Evolutionary conservation across 2,888 invertebrate species (phyloP).

Genomic region (Conistra vaccinii): DNA sequence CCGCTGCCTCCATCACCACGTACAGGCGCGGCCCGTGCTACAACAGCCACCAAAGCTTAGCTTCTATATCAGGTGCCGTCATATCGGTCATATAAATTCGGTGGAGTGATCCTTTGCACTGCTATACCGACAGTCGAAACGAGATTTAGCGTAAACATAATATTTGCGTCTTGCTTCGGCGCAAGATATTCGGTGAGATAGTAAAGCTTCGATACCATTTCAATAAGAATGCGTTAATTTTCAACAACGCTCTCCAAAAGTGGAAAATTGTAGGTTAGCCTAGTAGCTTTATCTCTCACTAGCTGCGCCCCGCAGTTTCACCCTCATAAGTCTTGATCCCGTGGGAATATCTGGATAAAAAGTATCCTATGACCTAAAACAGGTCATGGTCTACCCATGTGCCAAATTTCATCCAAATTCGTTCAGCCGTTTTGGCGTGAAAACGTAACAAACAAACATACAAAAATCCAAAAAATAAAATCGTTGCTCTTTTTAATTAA

Average conservation of each 20-base stretch:
- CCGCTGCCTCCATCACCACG: constrained; percentile 93
- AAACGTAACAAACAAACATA: too few relatives aligned
- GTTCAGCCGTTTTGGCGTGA: too few relatives aligned
- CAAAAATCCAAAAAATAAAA: too few relatives aligned
- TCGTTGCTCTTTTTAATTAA: too few relatives aligned
- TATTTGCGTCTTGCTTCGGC: not conserved
- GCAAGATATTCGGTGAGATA: not conserved
- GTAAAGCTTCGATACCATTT: not conserved
- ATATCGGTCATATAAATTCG: too few relatives aligned
- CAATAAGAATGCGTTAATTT: not conserved
- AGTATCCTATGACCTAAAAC: too few relatives aligned
- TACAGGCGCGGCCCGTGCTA: constrained; percentile 93
- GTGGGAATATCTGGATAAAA: too few relatives aligned
- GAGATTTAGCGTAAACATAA: not conserved
- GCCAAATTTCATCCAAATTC: too few relatives aligned
- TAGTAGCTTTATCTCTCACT: not conserved
- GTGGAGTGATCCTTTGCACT: not conserved
- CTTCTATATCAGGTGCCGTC: not conserved
- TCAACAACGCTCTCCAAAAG: not conserved
- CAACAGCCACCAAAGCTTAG: constrained; percentile 5
- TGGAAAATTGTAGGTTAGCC: not conserved
- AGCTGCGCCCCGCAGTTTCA: too few relatives aligned
- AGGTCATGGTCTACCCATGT: too few relatives aligned
- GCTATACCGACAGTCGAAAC: not conserved
- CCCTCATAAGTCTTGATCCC: too few relatives aligned